Evolutionary conservation across 2,797 vertebrate genomes (phyloP), one percentile per base, ranked within the genome.

Genomic region (Brotula barbata): DNA sequence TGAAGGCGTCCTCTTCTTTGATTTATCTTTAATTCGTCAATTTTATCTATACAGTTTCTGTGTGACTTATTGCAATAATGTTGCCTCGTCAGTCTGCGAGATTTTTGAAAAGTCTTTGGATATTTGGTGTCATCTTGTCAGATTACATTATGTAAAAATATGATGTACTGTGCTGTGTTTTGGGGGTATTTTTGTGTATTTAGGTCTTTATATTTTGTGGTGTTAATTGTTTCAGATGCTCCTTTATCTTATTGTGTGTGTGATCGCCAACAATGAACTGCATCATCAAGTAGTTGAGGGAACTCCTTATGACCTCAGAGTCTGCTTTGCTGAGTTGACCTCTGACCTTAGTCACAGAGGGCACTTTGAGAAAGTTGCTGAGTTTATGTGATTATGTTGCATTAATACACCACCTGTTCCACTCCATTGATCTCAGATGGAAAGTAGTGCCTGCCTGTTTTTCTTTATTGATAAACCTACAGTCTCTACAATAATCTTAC

Each of bases 291-390:
- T 22, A 19, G n/a, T 20, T 7, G 4, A 43, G 39, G n/a, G 12
- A 66, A 52, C 33, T 21, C 31, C 21, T 66, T 41, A 41, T 42
- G 53, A 70, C 56, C 58, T 39, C 25, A 5, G 31, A 55, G 63
- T 43, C 55, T n/a, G n/a, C 58, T 57, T 68, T 59, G 50, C 34
- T 57, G 54, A 68, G 75, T 73, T 83, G 74, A 85, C 80, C 81
- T 65, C 49, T 80, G 74, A 0, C 80, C 73, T 71, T 68, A 60
- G 45, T 5, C 58, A 68, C 66, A 56, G 71, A 73, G 68, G 71
- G 46, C 50, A 36, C 51, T 68, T 13, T 73, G 42, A 63, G 21
- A 62, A 59, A 28, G 46, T 74, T 31, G 71, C 44, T 45, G 6
- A 22, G 31, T 13, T 6, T n/a, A 3, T 28, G 16, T 31, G 46